Base-by-base conservation (phyloP, 2,888 invertebrate species). In the Hedya salicella region DNA sequence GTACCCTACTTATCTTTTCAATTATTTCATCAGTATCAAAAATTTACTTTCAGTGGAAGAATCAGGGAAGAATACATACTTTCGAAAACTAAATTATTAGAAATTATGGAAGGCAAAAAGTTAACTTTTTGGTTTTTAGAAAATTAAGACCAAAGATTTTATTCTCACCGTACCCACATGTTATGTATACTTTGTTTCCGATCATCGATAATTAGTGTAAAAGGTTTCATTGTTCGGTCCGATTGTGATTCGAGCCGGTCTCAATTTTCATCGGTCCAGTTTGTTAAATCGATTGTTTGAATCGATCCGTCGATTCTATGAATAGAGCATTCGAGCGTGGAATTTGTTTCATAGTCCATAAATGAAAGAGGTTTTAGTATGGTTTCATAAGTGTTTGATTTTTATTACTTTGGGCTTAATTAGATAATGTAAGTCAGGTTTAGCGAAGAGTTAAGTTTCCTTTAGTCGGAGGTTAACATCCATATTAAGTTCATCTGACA, bases 171-270 rank as follows among this genome's bases (percentile, higher is more conserved):
- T 66, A 66, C 66, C 25, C 40, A 60, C 30, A 19, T 40, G 39
- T 60, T 65, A 48, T 53, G 61, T 52, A 44, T 40, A 66, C 66
- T 61, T 61, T 61, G 60, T 66, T 66, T 65, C 65, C 46, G 39
- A 54, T 14, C 8, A 66, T 79, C 78, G 75, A 80, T 89, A 88
- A 89, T 89, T 90, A 89, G 88, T 85, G 80, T 79, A 68, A 59
- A 62, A 62, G 56, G 56, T 53, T 64, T n/a, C 50, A 77, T 89
- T 82, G 82, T 83, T 80, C 78, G 76, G 73, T 63, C 75, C 75
- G 79, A 83, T 81, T 78, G 71, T 69, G 75, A 85, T 82, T 85
- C 80, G 82, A 75, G 80, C 73, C 76, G 78, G 78, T 70, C 71
- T 73, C 72, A 70, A 70, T 79, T 82, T 78, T 77, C 75, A 70